Evolutionary conservation across 2,797 vertebrate species (phyloP).

Genomic region (Harpagifer antarcticus): DNA sequence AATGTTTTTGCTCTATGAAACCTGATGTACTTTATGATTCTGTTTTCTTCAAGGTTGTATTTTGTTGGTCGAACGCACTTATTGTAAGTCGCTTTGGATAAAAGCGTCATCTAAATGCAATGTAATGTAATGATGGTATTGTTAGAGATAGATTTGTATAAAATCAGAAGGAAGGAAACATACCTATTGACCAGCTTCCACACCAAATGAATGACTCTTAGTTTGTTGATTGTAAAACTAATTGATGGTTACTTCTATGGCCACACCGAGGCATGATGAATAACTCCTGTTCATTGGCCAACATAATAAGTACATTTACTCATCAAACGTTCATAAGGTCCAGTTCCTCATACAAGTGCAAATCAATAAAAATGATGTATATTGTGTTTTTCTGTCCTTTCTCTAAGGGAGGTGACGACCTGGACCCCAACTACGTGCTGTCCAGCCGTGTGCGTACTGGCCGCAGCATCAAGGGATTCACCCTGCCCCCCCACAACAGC

Average conservation of each 20-base stretch:
- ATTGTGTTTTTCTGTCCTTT: not conserved
- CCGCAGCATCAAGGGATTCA: conserved; percentile 95
- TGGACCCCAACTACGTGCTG: conserved; percentile 96
- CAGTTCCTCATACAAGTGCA: not conserved
- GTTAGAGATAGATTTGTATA: not conserved
- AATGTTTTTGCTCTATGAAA: too few species aligned
- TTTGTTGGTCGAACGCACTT: too few species aligned
- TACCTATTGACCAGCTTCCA: too few species aligned
- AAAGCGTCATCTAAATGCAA: too few species aligned
- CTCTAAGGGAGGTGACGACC: conserved; percentile 93
- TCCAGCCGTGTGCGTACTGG: conserved; percentile 98
- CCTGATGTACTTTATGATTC: too few species aligned
- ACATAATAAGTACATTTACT: not conserved
- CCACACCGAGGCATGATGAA: not conserved
- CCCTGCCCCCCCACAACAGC: conserved; percentile 96
- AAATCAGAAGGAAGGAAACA: too few species aligned
- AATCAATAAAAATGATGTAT: not conserved
- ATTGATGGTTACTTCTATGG: not conserved
- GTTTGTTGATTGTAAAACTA: not conserved
- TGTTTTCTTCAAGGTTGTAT: too few species aligned
- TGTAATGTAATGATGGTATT: not conserved
- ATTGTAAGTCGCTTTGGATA: too few species aligned
- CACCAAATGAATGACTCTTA: not conserved
- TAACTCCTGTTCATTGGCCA: too few species aligned
- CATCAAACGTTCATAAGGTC: not conserved